Conservation (phyloP, 2,797 vertebrate species). For the Sparus aurata region DNA sequence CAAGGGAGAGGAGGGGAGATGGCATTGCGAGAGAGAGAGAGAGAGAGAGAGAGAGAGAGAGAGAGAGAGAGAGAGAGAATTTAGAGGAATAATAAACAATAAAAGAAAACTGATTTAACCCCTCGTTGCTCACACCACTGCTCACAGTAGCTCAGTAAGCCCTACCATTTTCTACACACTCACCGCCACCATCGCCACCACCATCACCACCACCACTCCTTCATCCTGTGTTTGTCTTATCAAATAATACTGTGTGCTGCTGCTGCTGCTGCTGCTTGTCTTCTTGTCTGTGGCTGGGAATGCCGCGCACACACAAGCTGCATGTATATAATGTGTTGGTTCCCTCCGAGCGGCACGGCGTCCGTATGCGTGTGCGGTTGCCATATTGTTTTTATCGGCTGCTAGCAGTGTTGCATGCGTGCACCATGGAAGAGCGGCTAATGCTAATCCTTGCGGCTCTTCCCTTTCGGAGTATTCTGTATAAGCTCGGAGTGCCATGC, state of each 20-base stretch:
- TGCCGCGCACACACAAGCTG: slow-evolving; percentile 34
- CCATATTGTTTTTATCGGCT: slow-evolving; percentile 74
- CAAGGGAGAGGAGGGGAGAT: not conserved
- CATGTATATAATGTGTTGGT: slow-evolving; percentile 43
- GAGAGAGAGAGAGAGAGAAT: no score
- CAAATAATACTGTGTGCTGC: slow-evolving; percentile 61
- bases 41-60: slow-evolving; percentile 33
- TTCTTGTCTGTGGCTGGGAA: slow-evolving; percentile 56
- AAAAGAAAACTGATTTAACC: slow-evolving; percentile 57
- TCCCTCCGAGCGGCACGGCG: slow-evolving; percentile 15
- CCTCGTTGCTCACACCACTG: slow-evolving; percentile 30
- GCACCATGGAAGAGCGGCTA: slow-evolving; percentile 69
- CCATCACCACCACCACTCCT: slow-evolving; percentile 26
- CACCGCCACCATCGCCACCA: slow-evolving; percentile 13
- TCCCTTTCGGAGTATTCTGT: slow-evolving; percentile 56
- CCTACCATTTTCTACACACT: slow-evolving; percentile 84
- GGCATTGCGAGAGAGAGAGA: slow-evolving; percentile 19
- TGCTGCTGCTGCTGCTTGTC: not conserved
- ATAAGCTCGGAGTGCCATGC: slow-evolving; percentile 38
- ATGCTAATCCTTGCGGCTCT: slow-evolving; percentile 73
- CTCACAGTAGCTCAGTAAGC: slow-evolving; percentile 74
- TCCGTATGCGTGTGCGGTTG: slow-evolving; percentile 47
- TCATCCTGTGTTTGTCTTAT: slow-evolving; percentile 74
- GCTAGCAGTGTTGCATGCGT: slow-evolving; percentile 72
- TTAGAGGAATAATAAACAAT: no score